These are phyloP conservation scores for Muscidifurax raptorellus DNA, from an alignment of 1,140 invertebrate genomes.

Conservation along the genomic window DNA sequence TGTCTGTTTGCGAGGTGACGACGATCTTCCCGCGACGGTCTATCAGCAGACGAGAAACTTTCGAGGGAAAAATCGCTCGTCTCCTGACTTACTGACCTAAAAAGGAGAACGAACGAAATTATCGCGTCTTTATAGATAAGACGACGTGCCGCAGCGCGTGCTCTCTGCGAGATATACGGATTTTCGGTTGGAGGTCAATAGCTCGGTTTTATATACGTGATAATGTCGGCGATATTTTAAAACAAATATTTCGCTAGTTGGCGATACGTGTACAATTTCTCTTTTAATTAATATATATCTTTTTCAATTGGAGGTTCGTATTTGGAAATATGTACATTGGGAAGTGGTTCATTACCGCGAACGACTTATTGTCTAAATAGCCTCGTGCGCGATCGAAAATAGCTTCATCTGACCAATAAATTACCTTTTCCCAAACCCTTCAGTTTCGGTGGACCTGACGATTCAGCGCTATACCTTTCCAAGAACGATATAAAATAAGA, in stretches of 20 bases:
- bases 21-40: background rate
- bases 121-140: background rate
- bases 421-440: conserved; percentile 43
- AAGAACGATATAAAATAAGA: conserved; percentile 12
- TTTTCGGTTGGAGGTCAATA: conserved; percentile 25
- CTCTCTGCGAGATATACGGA: background rate
- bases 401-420: conserved; percentile 58
- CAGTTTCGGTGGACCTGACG: conserved; percentile 34
- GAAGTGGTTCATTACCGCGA: background rate
- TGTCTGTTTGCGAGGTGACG: background rate
- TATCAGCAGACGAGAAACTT: background rate
- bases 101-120: background rate
- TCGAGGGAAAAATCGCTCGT: background rate
- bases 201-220: background rate
- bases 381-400: conserved; percentile 40
- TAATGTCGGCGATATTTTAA: background rate
- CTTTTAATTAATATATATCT: no score
- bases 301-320: background rate
- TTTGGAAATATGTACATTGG: background rate
- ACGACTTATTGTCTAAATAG: conserved; percentile 3
- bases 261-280: no score
- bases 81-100: conserved; percentile 12
- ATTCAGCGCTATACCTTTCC: conserved; percentile 23
- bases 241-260: background rate
- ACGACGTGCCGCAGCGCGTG: background rate